Conservation (phyloP, 2,888 invertebrate genomes). For the Conchocele bisecta region DNA sequence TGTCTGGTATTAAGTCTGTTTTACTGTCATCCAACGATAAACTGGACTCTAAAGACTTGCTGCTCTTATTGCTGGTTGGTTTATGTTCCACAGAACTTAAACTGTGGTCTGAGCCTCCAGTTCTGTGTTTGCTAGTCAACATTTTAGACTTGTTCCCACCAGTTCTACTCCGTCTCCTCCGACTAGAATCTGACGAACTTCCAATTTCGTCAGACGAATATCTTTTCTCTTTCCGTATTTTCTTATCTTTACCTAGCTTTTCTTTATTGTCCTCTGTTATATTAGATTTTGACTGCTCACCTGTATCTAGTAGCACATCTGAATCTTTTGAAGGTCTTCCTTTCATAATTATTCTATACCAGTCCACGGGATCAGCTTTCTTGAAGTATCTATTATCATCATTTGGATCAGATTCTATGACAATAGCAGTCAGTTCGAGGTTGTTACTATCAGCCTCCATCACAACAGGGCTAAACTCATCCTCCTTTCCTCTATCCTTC, state of each 20-base stretch:
- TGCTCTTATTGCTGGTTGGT: no score
- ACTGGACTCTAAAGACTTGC: not conserved
- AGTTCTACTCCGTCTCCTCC: not conserved
- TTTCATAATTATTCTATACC: constrained; percentile 56
- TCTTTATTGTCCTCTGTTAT: not conserved
- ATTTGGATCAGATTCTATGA: constrained; percentile 46
- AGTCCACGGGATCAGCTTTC: constrained; percentile 46
- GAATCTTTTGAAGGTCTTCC: constrained; percentile 40
- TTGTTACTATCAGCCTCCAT: constrained; percentile 3
- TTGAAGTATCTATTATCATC: constrained; percentile 54
- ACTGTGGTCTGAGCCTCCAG: not conserved
- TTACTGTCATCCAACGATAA: not conserved
- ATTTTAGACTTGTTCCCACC: not conserved
- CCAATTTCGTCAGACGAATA: not conserved
- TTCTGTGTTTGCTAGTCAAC: not conserved
- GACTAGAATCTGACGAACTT: not conserved
- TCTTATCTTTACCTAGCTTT: not conserved
- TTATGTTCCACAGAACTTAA: not conserved
- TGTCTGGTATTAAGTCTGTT: not conserved
- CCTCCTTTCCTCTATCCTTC: no score
- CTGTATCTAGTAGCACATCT: constrained; percentile 1
- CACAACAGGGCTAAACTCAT: no score
- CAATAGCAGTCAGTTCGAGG: constrained; percentile 46
- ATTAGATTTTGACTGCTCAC: no score
- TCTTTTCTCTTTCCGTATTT: not conserved